Evolutionary conservation across 2,888 invertebrate genomes (phyloP).

Genomic region (Dascillus cervinus): DNA sequence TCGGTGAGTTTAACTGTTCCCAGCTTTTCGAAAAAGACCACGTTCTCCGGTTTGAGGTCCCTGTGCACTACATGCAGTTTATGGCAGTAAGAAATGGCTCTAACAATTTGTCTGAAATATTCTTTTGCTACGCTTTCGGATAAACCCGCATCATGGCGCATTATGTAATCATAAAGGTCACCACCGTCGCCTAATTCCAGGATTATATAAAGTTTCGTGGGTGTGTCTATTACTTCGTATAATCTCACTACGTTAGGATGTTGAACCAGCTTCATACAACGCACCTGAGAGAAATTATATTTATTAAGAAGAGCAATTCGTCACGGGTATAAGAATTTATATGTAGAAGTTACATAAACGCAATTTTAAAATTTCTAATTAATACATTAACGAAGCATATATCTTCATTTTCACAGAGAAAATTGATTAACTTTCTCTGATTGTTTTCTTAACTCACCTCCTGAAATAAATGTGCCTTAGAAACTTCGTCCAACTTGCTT

Average conservation of each 20-base stretch:
- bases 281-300: constrained; percentile 60
- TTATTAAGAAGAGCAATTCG: too few relatives aligned
- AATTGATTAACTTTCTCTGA: too few relatives aligned
- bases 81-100: constrained; percentile 97
- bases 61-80: constrained; percentile 80
- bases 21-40: constrained; percentile 96
- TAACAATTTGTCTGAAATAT: constrained; percentile 95
- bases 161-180: constrained; percentile 97
- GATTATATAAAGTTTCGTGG: constrained; percentile 93
- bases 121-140: constrained; percentile 76
- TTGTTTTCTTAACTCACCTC: too few relatives aligned
- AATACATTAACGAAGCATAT: background rate
- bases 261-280: constrained; percentile 98
- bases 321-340: too few relatives aligned
- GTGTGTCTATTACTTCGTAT: constrained; percentile 99
- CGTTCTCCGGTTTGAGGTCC: constrained; percentile 98
- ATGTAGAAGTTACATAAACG: too few relatives aligned
- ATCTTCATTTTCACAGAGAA: background rate
- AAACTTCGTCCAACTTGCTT: constrained; percentile 92
- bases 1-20: constrained; percentile 98
- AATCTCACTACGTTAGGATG: constrained; percentile 97
- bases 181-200: constrained; percentile 97
- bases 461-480: constrained; percentile 92
- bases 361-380: too few relatives aligned
- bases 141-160: constrained; percentile 88